Percentiles rank a stretch among this genome's conserved stretches.
Evolutionary conservation across 92 coral and sea anemone genomes (phyloP).

Genomic region (Micromussa lordhowensis): DNA sequence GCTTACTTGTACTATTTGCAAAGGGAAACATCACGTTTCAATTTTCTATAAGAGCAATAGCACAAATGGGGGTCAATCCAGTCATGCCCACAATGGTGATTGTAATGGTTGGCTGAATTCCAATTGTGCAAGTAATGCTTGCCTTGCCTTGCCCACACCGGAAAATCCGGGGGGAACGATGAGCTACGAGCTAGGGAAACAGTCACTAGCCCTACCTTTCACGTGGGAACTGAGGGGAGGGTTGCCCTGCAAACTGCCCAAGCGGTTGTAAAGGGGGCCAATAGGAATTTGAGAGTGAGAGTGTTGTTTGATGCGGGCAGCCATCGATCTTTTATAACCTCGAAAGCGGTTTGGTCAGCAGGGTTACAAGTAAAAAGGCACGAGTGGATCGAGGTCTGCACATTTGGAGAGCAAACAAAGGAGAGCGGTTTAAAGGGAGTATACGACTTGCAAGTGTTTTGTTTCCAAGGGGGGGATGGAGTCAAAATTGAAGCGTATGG

Average conservation of each 20-base stretch:
- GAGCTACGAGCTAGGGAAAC: neutral
- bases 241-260: constrained; percentile 66
- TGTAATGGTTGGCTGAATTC: neutral
- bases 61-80: constrained; percentile 5
- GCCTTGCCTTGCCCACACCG: neutral
- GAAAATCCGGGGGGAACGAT: constrained; percentile 10
- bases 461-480: no score
- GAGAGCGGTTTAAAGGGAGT: neutral
- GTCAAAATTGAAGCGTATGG: constrained; percentile 36
- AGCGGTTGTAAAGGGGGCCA: constrained; percentile 36
- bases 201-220: constrained; percentile 22
- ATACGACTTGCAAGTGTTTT: no score
- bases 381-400: no score
- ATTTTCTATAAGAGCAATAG: neutral
- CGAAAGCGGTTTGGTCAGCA: no score
- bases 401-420: no score
- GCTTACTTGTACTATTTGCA: no score
- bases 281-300: neutral
- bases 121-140: constrained; percentile 9
- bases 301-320: no score
- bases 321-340: no score
- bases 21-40: neutral
- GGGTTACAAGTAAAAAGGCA: no score
- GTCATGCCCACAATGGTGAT: constrained; percentile 25
- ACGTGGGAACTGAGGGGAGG: constrained; percentile 55